Evolutionary conservation across 2,113 vertebrate genomes (phyloP), one percentile per base, ranked within the genome.

Genomic region (Thamnophis sirtalis): DNA sequence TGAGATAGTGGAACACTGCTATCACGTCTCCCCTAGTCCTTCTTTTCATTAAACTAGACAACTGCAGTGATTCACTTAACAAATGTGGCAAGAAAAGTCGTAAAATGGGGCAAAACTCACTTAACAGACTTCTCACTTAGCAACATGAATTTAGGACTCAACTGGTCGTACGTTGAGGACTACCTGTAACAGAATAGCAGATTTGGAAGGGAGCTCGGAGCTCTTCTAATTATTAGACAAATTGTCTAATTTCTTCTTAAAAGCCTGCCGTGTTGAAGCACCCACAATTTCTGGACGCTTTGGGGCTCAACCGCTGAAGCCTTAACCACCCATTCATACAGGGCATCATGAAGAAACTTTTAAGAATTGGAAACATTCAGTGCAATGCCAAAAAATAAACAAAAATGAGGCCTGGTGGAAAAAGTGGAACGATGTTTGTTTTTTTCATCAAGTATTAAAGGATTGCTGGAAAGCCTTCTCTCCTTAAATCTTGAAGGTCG

Each of bases 361-460:
- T 8, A 48, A 51, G n/a, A 48, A 22, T 50, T 80, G 48, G 68
- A 94, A 84, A 19, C n/a, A 43, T 60, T 85, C n/a, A 9, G 53
- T 24, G 87, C 10, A 15, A 87, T n/a, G 84, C 89, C 93, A 93
- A 91, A 28, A 60, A 87, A 92, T 92, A 93, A 91, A 28, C 50
- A 54, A 93, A 92, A 94, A 48, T 4, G 86, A 0, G 1, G 21
- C 43, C 0, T 21, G 33, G 43, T 22, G 92, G 84, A 84, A 92
- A 86, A 9, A 3, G 50, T 2, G 9, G 7, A 33, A 68, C 9
- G 33, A 21, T 21, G 21, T 80, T 80, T 80, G 88, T 93, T 88
- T n/a, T 84, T 7, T 50, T 15, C 4, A 1, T 28, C 13, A 0
- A 80, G 87, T 43, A 63, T 92, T 93, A 60, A 49, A 85, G 8